phyloP scores from a whole-genome alignment of 2,113 vertebrate genomes.

The Mustelus asterias region DNA sequence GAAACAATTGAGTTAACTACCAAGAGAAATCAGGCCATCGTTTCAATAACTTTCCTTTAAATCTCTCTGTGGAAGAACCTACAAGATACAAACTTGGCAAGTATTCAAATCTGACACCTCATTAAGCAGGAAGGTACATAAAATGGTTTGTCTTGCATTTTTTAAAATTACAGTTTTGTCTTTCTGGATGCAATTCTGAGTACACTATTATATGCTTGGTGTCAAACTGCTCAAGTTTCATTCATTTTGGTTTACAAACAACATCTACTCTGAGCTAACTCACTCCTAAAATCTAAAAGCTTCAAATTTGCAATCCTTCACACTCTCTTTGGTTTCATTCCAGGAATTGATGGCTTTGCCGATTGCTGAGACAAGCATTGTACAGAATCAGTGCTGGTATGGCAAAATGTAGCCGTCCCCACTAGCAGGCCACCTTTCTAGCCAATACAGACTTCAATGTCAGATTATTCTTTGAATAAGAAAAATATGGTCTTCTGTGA shows the following conservation, averaged over 20 bases:
- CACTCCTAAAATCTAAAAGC: background rate
- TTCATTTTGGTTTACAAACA: constrained; percentile 21
- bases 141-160: background rate
- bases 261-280: background rate
- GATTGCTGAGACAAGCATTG: background rate
- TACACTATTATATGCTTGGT: background rate
- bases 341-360: background rate
- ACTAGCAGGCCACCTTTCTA: background rate
- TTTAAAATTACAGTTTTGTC: background rate
- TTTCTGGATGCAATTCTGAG: background rate
- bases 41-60: constrained; percentile 12
- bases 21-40: background rate
- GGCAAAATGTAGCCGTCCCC: background rate
- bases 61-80: background rate
- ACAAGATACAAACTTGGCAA: background rate
- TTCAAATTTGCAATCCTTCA: background rate
- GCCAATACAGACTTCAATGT: background rate
- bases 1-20: background rate
- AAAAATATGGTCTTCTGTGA: background rate
- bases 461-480: background rate
- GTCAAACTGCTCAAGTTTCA: background rate
- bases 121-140: background rate
- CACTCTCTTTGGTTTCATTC: background rate
- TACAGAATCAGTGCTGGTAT: background rate
- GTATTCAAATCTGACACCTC: background rate